Percentiles rank a stretch among this genome's conserved stretches.
These are phyloP conservation scores for Drosophila paucipuncta DNA, from an alignment of 2,888 invertebrate species.

Conservation along the genomic window DNA sequence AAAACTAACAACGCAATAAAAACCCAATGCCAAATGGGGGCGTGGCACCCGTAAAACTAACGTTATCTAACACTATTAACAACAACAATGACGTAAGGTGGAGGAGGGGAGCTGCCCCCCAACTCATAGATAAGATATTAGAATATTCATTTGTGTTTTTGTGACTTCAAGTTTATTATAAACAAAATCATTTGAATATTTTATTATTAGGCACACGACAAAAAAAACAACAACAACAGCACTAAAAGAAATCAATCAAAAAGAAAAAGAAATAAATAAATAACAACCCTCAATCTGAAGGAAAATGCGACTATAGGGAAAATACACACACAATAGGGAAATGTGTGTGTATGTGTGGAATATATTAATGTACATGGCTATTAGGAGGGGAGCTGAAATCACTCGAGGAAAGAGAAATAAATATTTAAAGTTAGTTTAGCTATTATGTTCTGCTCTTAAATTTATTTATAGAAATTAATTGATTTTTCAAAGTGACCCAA, in stretches of 20 bases:
- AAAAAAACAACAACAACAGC: slow-evolving; percentile 13
- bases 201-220: slow-evolving; percentile 43
- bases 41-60: slow-evolving; percentile 40
- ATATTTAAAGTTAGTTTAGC: background rate
- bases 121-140: slow-evolving; percentile 38
- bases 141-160: slow-evolving; percentile 5
- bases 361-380: background rate
- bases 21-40: slow-evolving; percentile 22
- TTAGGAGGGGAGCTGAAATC: background rate
- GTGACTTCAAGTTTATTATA: slow-evolving; percentile 67
- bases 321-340: background rate
- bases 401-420: background rate
- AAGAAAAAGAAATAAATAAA: slow-evolving; percentile 15
- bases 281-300: slow-evolving; percentile 47
- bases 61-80: slow-evolving; percentile 45
- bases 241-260: slow-evolving; percentile 67
- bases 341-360: background rate
- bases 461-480: background rate
- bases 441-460: background rate
- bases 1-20: slow-evolving; percentile 50
- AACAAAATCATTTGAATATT: slow-evolving; percentile 76
- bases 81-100: slow-evolving; percentile 1
- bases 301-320: slow-evolving; percentile 6
- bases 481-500: background rate
- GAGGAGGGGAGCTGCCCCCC: background rate